Conservation (phyloP, 1,140 invertebrate species). For the Popillia japonica region DNA sequence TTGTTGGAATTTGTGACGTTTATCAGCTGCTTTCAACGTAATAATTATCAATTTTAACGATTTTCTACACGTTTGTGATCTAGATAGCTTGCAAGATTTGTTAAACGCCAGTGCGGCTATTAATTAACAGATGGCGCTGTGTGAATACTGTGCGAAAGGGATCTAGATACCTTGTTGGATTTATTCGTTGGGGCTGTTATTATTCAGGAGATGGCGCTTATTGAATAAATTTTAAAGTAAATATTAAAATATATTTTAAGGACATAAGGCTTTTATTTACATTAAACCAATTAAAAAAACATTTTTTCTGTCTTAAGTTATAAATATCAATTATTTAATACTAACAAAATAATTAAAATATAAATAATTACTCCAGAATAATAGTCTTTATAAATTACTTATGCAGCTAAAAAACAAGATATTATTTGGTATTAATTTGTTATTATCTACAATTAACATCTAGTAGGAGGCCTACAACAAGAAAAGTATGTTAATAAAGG, state of each 20-base stretch:
- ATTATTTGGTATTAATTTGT: slow-evolving; percentile 27
- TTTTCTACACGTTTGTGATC: background rate
- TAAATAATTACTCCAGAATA: background rate
- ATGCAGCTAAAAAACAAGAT: background rate
- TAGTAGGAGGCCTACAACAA: background rate
- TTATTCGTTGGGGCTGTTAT: too few relatives aligned
- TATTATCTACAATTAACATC: background rate
- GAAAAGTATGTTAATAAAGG: background rate
- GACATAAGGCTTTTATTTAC: too few relatives aligned
- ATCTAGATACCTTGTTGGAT: too few relatives aligned
- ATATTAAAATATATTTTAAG: too few relatives aligned
- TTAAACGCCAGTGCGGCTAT: background rate
- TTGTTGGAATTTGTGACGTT: background rate
- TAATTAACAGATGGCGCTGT: background rate
- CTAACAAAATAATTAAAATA: slow-evolving; percentile 11
- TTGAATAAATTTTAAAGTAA: too few relatives aligned
- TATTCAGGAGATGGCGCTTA: too few relatives aligned
- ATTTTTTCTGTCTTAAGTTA: too few relatives aligned
- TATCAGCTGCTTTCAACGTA: background rate
- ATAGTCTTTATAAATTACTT: slow-evolving; percentile 1
- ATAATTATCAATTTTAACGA: background rate
- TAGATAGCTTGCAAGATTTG: background rate
- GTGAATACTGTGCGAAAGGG: too few relatives aligned
- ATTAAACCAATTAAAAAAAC: too few relatives aligned
- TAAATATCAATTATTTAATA: background rate